phyloP scores from a whole-genome alignment of 92 coral and sea anemone species.

The Umimayanthus chanpuru region DNA sequence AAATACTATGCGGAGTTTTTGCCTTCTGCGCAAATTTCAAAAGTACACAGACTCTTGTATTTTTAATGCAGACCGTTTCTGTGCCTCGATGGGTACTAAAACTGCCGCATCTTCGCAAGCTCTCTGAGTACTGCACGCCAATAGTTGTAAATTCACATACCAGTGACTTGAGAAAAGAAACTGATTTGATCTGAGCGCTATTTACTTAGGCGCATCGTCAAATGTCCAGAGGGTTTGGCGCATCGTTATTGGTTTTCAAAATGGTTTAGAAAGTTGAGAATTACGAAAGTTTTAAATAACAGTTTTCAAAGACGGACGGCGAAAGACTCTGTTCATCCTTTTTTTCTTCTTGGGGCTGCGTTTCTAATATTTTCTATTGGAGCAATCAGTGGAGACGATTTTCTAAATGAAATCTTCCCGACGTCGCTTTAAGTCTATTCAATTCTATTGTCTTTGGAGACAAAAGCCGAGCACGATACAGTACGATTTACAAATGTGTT shows the following conservation, averaged over 20 bases:
- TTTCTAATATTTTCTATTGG: not conserved
- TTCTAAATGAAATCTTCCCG: not conserved
- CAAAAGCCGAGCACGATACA: not conserved
- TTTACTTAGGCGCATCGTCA: not conserved
- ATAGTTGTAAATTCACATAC: not conserved
- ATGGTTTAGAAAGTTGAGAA: not conserved
- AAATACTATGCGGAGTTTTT: not conserved
- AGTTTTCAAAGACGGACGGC: not conserved
- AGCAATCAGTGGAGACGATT: conserved; percentile 2
- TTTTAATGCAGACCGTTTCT: not conserved
- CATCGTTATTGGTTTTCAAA: not conserved
- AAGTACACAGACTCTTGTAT: not conserved
- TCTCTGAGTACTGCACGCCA: not conserved
- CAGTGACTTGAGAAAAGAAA: not conserved
- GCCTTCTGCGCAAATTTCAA: not conserved
- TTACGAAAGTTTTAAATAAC: not conserved
- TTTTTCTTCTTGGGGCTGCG: not conserved
- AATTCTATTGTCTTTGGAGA: not conserved
- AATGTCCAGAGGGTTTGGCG: not conserved
- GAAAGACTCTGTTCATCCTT: not conserved
- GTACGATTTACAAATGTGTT: not conserved
- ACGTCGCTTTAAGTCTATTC: not conserved
- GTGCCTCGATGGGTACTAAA: not conserved
- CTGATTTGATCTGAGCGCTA: not conserved
- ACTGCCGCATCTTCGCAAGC: not conserved